Evolutionary conservation across 1,140 invertebrate species (phyloP), one percentile per base, ranked within the genome.

Genomic region (Danaus melanippus): DNA sequence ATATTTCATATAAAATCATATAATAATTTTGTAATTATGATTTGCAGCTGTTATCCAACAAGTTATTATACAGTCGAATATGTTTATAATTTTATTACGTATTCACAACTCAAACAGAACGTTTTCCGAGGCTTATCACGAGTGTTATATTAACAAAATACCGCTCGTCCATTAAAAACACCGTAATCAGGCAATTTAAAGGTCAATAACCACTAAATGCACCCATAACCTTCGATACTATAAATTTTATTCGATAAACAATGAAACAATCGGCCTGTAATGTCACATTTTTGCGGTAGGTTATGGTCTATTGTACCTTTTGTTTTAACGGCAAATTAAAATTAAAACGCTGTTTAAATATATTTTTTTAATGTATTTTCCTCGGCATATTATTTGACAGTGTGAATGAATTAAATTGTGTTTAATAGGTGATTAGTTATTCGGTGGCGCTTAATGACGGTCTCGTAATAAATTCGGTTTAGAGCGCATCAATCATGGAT

Each of bases 171-270:
- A 78, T 80, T 79, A 76, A 81, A 79, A 77, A 76, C 67, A 59
- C 21, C 69, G 74, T 84, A 81, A 84, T 84, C 74, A 76, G 70
- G 68, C 67, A 65, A 77, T 79, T 76, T 65, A 70, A 69, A 76
- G 79, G 79, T 85, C 78, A 79, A 75, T 72, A 73, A 56, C 73
- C 71, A 74, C 63, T 61, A 53, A 62, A 57, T 64, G 54, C 58
- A 68, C 67, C 69, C 69, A 68, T 79, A 77, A 78, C 67, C 63
- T 70, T 74, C 71, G 59, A 68, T 60, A 66, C 73, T 76, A 80
- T 83, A 81, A 79, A 80, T 74, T 76, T 72, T 76, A 78, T 78
- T 72, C 69, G 67, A 78, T 79, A 84, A 83, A 85, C 82, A 85
- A 79, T 77, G 79, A 76, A 85, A 81, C 76, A 80, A 83, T 79